A percentile compares a stretch with the other conserved stretches of the same genome.
These are phyloP conservation scores for Vireo altiloquus DNA, from an alignment of 2,113 vertebrate genomes.

Conservation along the genomic window DNA sequence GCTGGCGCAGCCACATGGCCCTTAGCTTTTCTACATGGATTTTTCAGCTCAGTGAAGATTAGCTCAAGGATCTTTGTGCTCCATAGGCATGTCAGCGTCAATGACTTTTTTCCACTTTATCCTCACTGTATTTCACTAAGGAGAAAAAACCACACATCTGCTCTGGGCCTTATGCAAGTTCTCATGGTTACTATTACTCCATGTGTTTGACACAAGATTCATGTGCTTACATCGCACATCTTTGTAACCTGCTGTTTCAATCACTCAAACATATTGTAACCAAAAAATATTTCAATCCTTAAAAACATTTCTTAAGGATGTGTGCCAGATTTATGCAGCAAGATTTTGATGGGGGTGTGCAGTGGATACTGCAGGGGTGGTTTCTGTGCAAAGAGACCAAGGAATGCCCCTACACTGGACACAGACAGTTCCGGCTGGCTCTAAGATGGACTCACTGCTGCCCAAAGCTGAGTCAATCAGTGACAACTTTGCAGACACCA, in stretches of 20 bases:
- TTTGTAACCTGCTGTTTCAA: neutral
- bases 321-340: neutral
- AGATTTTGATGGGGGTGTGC: neutral
- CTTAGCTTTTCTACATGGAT: neutral
- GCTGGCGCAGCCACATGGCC: neutral
- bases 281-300: neutral
- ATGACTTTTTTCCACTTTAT: neutral
- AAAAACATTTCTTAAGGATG: neutral
- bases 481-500: accelerated
- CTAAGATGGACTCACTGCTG: neutral
- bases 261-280: neutral
- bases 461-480: neutral
- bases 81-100: neutral
- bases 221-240: neutral
- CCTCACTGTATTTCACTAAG: neutral
- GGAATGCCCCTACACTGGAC: neutral
- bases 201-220: neutral
- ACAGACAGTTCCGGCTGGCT: neutral
- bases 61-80: neutral
- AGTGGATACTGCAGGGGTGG: neutral
- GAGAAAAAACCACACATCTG: neutral
- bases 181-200: neutral
- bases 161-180: neutral
- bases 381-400: neutral
- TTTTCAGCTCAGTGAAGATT: slow-evolving; percentile 18